Conservation (phyloP, 2,797 vertebrate genomes). For the Novumbra hubbsi region DNA sequence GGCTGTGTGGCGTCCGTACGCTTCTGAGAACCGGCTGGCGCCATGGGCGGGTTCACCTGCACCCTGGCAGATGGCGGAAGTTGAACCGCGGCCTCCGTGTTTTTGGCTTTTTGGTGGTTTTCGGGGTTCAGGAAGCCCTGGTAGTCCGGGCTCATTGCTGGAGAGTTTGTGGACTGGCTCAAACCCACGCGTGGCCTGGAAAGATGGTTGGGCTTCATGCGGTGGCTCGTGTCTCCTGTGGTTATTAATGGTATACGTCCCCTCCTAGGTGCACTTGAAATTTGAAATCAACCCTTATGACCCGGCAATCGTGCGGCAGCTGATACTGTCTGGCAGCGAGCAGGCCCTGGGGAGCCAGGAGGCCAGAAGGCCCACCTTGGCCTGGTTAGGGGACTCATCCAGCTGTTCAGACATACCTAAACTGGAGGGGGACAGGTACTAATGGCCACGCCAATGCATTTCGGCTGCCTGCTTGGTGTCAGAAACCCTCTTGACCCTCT, state of each 20-base stretch:
- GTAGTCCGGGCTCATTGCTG: background rate
- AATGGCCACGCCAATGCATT: background rate
- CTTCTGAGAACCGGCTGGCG: background rate
- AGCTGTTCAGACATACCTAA: constrained; percentile 98
- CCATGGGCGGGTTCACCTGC: background rate
- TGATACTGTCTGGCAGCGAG: constrained; percentile 86
- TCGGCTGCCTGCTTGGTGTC: background rate
- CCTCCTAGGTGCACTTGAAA: constrained; percentile 91
- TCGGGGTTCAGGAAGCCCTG: background rate
- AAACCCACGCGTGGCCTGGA: background rate
- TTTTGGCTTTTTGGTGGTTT: background rate
- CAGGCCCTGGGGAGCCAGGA: constrained; percentile 81
- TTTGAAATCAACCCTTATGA: constrained; percentile 98
- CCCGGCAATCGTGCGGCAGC: constrained; percentile 90
- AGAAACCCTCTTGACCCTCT: constrained; percentile 1
- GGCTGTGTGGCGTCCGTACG: background rate
- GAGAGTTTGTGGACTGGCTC: background rate
- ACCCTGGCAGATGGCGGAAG: background rate
- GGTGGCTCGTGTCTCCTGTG: background rate
- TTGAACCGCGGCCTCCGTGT: background rate
- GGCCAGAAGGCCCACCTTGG: constrained; percentile 88
- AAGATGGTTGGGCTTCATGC: background rate
- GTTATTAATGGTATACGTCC: background rate
- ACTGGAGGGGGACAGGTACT: constrained; percentile 97
- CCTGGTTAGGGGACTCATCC: constrained; percentile 95